These are phyloP conservation scores for Triplophysa rosa DNA, from an alignment of 2,113 vertebrate species.

Conservation along the genomic window DNA sequence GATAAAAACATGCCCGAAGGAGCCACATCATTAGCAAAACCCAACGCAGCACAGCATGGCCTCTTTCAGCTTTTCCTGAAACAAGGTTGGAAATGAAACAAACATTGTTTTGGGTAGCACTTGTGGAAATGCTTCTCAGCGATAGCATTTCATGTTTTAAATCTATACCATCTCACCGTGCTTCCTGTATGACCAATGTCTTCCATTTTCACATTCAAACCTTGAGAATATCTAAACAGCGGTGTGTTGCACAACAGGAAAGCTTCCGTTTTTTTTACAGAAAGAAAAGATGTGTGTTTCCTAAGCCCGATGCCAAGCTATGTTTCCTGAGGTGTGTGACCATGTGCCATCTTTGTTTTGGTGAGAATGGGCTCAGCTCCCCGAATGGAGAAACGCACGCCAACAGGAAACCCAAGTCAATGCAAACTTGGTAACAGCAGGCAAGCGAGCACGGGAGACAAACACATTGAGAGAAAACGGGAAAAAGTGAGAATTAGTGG, in stretches of 20 bases:
- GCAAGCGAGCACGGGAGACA: not conserved
- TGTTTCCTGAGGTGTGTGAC: constrained; percentile 1
- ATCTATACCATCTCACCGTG: not conserved
- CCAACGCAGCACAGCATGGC: not conserved
- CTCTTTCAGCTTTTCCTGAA: not conserved
- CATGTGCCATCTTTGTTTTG: constrained; percentile 30
- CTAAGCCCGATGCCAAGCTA: not conserved
- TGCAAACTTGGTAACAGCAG: constrained; percentile 10
- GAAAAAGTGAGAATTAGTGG: constrained; percentile 17
- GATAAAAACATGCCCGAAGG: not conserved
- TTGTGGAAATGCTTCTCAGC: not conserved
- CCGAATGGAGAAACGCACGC: not conserved
- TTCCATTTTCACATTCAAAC: constrained; percentile 14
- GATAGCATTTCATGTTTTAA: not conserved
- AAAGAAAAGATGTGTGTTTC: not conserved
- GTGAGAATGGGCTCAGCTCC: constrained; percentile 1
- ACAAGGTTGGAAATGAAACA: not conserved
- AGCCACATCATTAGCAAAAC: not conserved
- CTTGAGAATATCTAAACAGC: not conserved
- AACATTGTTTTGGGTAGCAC: not conserved
- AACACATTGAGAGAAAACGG: not conserved
- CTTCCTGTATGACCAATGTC: not conserved
- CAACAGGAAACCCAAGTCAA: not conserved
- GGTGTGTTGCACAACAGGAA: not conserved
- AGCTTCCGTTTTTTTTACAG: not conserved